Evolutionary conservation across 2,888 invertebrate genomes (phyloP).

Genomic region (Drosophila rubida): DNA sequence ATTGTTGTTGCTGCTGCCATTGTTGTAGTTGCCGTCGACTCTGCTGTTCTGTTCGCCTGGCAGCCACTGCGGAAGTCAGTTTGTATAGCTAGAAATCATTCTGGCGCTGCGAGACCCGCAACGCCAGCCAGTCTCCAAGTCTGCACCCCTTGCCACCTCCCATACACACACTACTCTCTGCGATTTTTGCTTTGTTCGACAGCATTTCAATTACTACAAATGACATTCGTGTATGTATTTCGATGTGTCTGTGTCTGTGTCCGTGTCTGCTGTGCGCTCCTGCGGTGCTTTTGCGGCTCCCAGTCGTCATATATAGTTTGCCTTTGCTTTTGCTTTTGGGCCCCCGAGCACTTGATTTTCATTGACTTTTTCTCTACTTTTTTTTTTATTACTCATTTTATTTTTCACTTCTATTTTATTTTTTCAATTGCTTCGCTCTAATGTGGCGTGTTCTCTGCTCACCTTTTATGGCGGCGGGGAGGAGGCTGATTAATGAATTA

Average conservation of each 20-base stretch:
- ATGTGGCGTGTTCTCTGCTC: conserved; percentile 19
- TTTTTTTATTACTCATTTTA: conserved; percentile 35
- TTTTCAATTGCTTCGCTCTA: conserved; percentile 33
- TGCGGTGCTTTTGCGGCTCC: conserved; percentile 3
- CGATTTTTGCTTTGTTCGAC: conserved; percentile 65
- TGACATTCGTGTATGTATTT: conserved; percentile 53
- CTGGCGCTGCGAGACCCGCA: conserved; percentile 38
- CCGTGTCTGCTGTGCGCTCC: conserved; percentile 17
- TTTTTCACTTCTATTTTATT: conserved; percentile 6
- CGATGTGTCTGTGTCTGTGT: conserved; percentile 21
- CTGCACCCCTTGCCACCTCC: conserved; percentile 18
- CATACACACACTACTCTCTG: conserved; percentile 16
- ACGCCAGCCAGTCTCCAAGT: conserved; percentile 25
- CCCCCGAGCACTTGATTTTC: conserved; percentile 59
- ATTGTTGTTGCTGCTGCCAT: conserved; percentile 2
- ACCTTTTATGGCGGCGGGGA: conserved; percentile 5
- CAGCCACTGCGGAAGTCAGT: conserved; percentile 59
- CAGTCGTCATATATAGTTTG: conserved; percentile 18
- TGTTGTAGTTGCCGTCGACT: conserved; percentile 6
- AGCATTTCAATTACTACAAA: conserved; percentile 79
- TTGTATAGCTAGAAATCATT: conserved; percentile 73
- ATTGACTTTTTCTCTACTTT: conserved; percentile 67
- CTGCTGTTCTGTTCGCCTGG: conserved; percentile 10
- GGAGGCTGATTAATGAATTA: conserved; percentile 72
- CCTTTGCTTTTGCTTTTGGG: conserved; percentile 13